Conservation (phyloP, 2,797 vertebrate species). For the Tragelaphus oryx region DNA sequence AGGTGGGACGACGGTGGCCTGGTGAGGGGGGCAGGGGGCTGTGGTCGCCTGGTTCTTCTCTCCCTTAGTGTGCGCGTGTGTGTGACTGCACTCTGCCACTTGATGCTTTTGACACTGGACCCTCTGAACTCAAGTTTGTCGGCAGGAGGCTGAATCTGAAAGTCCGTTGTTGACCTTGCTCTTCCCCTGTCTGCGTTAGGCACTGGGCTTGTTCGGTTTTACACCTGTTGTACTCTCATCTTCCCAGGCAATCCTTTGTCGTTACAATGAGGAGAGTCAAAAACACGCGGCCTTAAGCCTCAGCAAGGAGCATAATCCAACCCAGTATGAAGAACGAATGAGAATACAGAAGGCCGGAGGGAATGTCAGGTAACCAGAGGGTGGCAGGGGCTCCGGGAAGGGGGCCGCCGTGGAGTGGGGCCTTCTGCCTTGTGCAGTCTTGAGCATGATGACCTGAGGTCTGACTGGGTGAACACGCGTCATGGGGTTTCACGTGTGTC, state of each 20-base stretch:
- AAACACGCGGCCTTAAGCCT: conserved; percentile 88
- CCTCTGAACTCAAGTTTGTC: not conserved
- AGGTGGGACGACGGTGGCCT: not conserved
- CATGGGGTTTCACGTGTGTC: not conserved
- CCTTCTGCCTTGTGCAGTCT: accelerated
- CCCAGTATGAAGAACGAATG: conserved; percentile 96
- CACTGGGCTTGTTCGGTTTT: not conserved
- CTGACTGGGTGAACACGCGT: not conserved
- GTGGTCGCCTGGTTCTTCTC: not conserved
- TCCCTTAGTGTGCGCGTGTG: not conserved
- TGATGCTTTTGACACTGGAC: not conserved
- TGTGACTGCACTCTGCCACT: not conserved
- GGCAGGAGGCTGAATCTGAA: not conserved
- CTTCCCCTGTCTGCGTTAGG: not conserved
- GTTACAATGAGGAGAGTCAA: conserved; percentile 82
- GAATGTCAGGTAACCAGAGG: conserved; percentile 87
- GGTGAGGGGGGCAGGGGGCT: not conserved
- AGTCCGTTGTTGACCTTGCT: not conserved
- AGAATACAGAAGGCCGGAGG: conserved; percentile 96
- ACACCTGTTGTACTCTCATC: not conserved
- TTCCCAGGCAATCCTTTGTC: conserved; percentile 92
- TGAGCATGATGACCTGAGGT: not conserved
- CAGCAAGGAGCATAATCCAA: conserved; percentile 96
- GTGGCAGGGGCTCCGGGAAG: accelerated
- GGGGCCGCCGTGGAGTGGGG: accelerated